Evolutionary conservation across 2,888 invertebrate genomes (phyloP).

Genomic region (Dryobota labecula): DNA sequence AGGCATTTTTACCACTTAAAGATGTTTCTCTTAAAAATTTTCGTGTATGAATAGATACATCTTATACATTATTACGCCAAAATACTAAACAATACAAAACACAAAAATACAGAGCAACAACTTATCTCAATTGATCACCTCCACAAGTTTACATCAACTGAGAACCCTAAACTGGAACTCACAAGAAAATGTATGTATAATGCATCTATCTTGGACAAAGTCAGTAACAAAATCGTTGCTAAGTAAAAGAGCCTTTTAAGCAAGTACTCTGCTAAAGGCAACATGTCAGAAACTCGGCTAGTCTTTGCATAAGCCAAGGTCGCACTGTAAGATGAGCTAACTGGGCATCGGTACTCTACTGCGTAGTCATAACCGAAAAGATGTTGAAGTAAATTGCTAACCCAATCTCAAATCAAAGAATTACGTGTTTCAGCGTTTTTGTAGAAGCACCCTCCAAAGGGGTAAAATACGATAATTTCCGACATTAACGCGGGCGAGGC

Average conservation of each 20-base stretch:
- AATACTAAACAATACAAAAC: not conserved
- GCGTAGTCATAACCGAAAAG: not conserved
- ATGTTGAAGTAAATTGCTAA: no score
- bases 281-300: conserved; percentile 53
- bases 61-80: not conserved
- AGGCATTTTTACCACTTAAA: no score
- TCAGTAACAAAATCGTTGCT: conserved; percentile 55
- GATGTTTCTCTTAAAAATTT: no score
- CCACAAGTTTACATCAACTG: conserved; percentile 12
- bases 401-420: no score
- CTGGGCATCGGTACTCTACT: not conserved
- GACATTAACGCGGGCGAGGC: no score
- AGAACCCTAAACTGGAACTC: not conserved
- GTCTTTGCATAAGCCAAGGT: conserved; percentile 24
- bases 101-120: not conserved
- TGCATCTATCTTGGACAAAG: conserved; percentile 54
- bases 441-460: no score
- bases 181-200: conserved; percentile 48
- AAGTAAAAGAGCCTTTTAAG: conserved; percentile 64
- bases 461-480: no score
- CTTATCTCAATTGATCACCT: conserved; percentile 1
- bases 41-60: no score
- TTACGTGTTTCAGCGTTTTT: no score
- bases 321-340: conserved; percentile 22
- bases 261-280: conserved; percentile 47